Evolutionary conservation across 2,113 vertebrate species (phyloP).

Genomic region (Thermophis baileyi): DNA sequence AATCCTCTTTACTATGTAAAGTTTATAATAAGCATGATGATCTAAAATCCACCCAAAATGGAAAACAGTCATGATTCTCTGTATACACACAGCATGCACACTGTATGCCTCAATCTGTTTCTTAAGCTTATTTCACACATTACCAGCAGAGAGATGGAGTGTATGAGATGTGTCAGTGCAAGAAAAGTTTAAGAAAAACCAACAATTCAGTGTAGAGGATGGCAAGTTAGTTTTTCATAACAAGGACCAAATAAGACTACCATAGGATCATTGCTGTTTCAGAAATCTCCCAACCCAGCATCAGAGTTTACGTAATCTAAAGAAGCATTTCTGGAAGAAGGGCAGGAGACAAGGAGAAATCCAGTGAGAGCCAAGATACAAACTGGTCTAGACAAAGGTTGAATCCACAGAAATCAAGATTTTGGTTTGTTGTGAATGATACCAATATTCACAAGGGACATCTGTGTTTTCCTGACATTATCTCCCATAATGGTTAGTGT

Average conservation of each 20-base stretch:
- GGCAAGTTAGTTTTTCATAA: not conserved
- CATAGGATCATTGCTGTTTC: not conserved
- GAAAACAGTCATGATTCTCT: not conserved
- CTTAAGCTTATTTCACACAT: not conserved
- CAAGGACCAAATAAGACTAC: not conserved
- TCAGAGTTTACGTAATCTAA: not conserved
- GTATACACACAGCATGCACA: not conserved
- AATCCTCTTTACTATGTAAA: not conserved
- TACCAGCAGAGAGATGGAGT: too few relatives aligned
- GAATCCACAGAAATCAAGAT: not conserved
- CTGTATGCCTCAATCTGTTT: not conserved
- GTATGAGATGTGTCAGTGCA: not conserved
- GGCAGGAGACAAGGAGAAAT: not conserved
- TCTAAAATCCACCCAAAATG: not conserved
- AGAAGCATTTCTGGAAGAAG: not conserved
- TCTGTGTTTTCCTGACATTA: not conserved
- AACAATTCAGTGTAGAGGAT: not conserved
- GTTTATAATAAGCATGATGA: not conserved
- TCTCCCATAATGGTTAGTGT: not conserved
- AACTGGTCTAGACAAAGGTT: not conserved
- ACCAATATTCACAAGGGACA: not conserved
- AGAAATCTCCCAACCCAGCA: not conserved
- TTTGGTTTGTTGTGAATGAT: not conserved
- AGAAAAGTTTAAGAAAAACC: not conserved
- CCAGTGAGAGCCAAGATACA: not conserved